These are phyloP conservation scores for Podilymbus podiceps DNA, from an alignment of 2,113 vertebrate species.

Conservation along the genomic window DNA sequence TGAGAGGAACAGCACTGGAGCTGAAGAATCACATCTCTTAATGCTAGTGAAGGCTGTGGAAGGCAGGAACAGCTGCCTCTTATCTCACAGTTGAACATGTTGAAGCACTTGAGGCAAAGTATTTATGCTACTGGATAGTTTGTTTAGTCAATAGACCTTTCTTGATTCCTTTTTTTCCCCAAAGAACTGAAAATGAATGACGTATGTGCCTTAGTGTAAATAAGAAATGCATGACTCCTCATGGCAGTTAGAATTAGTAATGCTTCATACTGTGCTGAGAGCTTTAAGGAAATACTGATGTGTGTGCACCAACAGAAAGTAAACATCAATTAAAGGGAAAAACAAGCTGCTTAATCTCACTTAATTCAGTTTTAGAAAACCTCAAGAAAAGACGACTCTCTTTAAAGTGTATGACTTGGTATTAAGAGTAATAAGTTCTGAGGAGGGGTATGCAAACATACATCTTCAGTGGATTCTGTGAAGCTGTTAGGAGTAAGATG, in stretches of 20 bases:
- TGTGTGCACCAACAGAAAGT: background rate
- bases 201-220: background rate
- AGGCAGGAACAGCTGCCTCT: constrained; percentile 47
- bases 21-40: background rate
- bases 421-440: background rate
- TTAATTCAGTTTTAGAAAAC: background rate
- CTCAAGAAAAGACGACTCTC: background rate
- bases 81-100: constrained; percentile 15
- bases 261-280: background rate
- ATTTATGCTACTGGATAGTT: constrained; percentile 48
- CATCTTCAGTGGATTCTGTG: background rate
- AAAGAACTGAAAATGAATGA: background rate
- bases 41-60: background rate
- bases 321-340: background rate
- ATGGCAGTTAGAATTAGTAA: background rate
- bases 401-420: background rate
- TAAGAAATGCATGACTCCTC: background rate
- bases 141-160: constrained; percentile 42
- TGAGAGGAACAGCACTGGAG: background rate
- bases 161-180: background rate
- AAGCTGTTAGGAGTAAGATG: background rate
- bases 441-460: background rate
- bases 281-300: background rate
- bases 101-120: constrained; percentile 22
- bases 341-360: background rate